Evolutionary conservation across 2,888 invertebrate genomes (phyloP).

Genomic region (Melangyna quadrimaculata): DNA sequence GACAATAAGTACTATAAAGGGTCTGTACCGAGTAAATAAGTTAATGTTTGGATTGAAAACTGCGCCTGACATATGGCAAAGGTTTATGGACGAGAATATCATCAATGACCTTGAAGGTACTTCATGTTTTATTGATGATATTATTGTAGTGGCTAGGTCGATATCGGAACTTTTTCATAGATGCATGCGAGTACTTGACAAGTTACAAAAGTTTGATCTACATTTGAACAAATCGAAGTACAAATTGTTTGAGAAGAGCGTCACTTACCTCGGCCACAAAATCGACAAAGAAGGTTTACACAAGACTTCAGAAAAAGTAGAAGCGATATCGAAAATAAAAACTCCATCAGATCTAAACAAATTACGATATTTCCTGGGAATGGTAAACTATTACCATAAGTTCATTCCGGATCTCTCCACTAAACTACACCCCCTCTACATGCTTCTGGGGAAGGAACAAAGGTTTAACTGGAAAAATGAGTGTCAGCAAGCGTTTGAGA

Average conservation of each 20-base stretch:
- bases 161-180: conserved; percentile 7
- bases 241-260: neutral
- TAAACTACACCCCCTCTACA: conserved; percentile 15
- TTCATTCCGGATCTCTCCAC: conserved; percentile 40
- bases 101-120: conserved; percentile 5
- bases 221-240: conserved; percentile 26
- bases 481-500: no score
- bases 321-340: conserved; percentile 73
- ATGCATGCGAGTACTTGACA: neutral
- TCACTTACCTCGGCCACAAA: conserved; percentile 71
- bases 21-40: neutral
- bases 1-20: conserved; percentile 21
- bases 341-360: conserved; percentile 69
- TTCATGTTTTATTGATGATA: conserved; percentile 27
- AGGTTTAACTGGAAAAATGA: conserved; percentile 74
- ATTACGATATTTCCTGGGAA: conserved; percentile 25
- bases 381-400: conserved; percentile 44
- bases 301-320: conserved; percentile 73
- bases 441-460: conserved; percentile 36
- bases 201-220: conserved; percentile 5
- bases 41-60: conserved; percentile 27
- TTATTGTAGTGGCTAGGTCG: neutral
- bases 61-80: conserved; percentile 23
- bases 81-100: conserved; percentile 29
- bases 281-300: conserved; percentile 74